Evolutionary conservation across 1,140 invertebrate species (phyloP).

Genomic region (Drosophila repletoides): DNA sequence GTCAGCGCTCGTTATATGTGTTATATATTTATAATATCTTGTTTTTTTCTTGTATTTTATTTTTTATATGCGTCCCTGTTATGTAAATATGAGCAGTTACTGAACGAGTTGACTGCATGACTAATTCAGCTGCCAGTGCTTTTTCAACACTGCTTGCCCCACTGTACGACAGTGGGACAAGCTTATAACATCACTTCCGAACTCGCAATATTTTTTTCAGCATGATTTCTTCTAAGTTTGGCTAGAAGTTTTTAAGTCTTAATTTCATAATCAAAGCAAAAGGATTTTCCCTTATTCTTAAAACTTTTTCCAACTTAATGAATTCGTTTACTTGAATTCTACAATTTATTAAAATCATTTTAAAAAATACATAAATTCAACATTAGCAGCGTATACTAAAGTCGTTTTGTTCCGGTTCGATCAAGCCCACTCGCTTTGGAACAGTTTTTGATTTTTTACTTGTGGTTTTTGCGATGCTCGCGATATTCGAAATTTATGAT

Average conservation of each 20-base stretch:
- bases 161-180: too few relatives aligned
- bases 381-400: not conserved
- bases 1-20: slow-evolving; percentile 50
- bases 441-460: slow-evolving; percentile 2
- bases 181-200: too few relatives aligned
- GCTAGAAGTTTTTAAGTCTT: too few relatives aligned
- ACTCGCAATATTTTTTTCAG: too few relatives aligned
- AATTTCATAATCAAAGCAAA: too few relatives aligned
- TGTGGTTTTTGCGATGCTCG: slow-evolving; percentile 11
- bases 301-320: too few relatives aligned
- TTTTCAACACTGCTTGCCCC: too few relatives aligned
- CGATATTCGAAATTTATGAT: slow-evolving; percentile 53
- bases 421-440: slow-evolving; percentile 17
- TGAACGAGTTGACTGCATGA: slow-evolving; percentile 42
- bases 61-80: slow-evolving; percentile 43
- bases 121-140: slow-evolving; percentile 25
- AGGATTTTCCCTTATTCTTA: too few relatives aligned
- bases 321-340: too few relatives aligned
- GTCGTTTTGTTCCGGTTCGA: not conserved
- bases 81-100: slow-evolving; percentile 44
- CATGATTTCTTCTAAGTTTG: too few relatives aligned
- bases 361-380: too few relatives aligned
- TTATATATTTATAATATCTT: slow-evolving; percentile 49
- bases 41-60: slow-evolving; percentile 23
- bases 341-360: too few relatives aligned